These are phyloP conservation scores for Poeciliopsis turrubarensis DNA, from an alignment of 2,113 vertebrate species.

Conservation along the genomic window DNA sequence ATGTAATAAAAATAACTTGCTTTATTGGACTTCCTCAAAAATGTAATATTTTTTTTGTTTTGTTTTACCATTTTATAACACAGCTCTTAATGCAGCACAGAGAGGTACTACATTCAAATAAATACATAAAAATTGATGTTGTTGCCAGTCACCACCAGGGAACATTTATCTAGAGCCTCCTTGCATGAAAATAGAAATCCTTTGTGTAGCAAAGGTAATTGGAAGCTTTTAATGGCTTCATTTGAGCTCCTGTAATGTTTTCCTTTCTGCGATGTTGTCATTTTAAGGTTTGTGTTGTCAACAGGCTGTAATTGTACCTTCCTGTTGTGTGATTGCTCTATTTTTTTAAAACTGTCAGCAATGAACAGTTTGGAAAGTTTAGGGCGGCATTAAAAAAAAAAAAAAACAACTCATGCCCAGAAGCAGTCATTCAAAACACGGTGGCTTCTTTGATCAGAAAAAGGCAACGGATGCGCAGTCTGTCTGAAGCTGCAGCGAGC, in stretches of 20 bases:
- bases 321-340: slow-evolving; percentile 26
- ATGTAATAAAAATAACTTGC: too few species aligned
- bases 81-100: neutral
- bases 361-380: slow-evolving; percentile 31
- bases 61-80: neutral
- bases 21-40: too few species aligned
- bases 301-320: slow-evolving; percentile 26
- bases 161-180: neutral
- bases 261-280: slow-evolving; percentile 1
- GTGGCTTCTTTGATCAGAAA: slow-evolving; percentile 51
- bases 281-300: slow-evolving; percentile 4
- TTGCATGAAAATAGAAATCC: slow-evolving; percentile 3
- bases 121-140: neutral
- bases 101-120: neutral
- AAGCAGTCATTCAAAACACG: slow-evolving; percentile 29
- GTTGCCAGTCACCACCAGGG: neutral
- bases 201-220: slow-evolving; percentile 1
- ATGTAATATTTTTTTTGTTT: neutral
- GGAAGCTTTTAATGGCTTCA: slow-evolving; percentile 2
- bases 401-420: slow-evolving; percentile 13
- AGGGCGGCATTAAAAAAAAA: slow-evolving; percentile 31
- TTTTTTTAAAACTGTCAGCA: slow-evolving; percentile 39
- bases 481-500: slow-evolving; percentile 18
- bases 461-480: slow-evolving; percentile 17
- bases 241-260: neutral